phyloP scores from a whole-genome alignment of 2,888 invertebrate genomes.

The Uropetala carovei region DNA sequence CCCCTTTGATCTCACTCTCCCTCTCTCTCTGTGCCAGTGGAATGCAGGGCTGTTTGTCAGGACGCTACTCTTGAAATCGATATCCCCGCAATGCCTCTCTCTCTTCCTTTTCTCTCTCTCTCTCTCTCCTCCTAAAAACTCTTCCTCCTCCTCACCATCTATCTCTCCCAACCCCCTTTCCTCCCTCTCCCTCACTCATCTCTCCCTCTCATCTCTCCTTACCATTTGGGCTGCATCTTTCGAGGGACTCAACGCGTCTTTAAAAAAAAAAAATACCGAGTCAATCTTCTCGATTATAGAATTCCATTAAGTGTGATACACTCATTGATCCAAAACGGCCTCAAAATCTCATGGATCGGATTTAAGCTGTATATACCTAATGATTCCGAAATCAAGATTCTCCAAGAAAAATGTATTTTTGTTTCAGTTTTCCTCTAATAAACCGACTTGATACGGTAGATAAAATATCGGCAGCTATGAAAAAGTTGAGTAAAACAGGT shows the following conservation, averaged over 20 bases:
- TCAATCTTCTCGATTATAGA: no score
- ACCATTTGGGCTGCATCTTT: not conserved
- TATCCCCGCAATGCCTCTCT: slow-evolving; percentile 43
- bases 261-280: not conserved
- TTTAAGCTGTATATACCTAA: no score
- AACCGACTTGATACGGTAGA: no score
- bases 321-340: no score
- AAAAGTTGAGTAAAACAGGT: no score
- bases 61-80: slow-evolving; percentile 63
- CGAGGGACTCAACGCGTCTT: not conserved
- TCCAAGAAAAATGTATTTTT: no score
- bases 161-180: not conserved
- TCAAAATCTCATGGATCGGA: no score
- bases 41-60: slow-evolving; percentile 64
- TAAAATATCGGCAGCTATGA: no score
- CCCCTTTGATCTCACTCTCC: slow-evolving; percentile 45
- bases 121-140: slow-evolving; percentile 29
- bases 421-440: no score
- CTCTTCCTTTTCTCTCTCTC: no score
- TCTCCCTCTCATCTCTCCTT: not conserved
- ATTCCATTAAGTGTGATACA: no score
- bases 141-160: not conserved
- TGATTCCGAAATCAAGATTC: no score
- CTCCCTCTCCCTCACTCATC: not conserved
- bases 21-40: slow-evolving; percentile 53